These are phyloP conservation scores for Rhagoletis pomonella DNA, from an alignment of 1,140 invertebrate species.

Conservation along the genomic window DNA sequence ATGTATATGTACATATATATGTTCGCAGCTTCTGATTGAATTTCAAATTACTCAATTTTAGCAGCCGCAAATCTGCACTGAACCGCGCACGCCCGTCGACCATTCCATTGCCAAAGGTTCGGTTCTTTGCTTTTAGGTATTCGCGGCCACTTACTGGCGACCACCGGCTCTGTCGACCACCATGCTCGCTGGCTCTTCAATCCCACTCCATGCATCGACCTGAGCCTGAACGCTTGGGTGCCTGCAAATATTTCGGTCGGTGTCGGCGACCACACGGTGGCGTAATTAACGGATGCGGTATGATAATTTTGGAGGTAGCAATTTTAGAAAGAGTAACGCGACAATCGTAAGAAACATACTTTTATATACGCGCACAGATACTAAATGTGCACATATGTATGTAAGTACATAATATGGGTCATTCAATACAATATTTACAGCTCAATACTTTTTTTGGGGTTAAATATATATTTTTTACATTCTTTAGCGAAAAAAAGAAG, in stretches of 20 bases:
- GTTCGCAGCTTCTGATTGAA: slow-evolving; percentile 71
- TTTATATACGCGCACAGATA: too few species aligned
- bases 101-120: slow-evolving; percentile 32
- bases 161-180: slow-evolving; percentile 45
- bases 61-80: slow-evolving; percentile 38
- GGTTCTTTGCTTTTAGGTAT: slow-evolving; percentile 52
- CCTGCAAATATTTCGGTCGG: slow-evolving; percentile 46
- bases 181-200: not conserved
- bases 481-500: too few species aligned
- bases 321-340: not conserved
- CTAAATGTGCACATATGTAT: too few species aligned
- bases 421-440: too few species aligned
- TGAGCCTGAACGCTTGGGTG: not conserved
- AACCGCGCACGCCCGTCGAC: not conserved
- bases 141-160: not conserved
- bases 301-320: slow-evolving; percentile 44
- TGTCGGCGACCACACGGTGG: slow-evolving; percentile 45
- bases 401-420: too few species aligned
- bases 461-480: too few species aligned
- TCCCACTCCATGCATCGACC: slow-evolving; percentile 9
- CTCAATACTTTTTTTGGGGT: too few species aligned
- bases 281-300: slow-evolving; percentile 49
- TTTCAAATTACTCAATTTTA: slow-evolving; percentile 74
- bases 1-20: not conserved
- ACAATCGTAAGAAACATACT: too few species aligned